Evolutionary conservation across 2,888 invertebrate genomes (phyloP).

Genomic region (Oxyscelio sp.): DNA sequence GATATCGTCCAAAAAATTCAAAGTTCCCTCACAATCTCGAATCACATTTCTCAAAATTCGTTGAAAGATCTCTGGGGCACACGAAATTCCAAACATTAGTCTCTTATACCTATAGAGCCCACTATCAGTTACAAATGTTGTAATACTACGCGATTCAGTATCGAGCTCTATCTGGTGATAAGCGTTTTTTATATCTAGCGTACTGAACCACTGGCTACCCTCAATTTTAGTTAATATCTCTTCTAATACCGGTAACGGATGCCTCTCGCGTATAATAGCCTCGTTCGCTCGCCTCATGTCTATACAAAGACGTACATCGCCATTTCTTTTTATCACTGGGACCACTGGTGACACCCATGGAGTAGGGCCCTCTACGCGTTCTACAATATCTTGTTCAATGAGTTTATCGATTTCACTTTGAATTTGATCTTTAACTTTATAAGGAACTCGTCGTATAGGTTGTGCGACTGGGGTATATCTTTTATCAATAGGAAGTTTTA

Average conservation of each 20-base stretch:
- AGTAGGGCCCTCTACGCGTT: conserved; percentile 76
- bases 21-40: conserved; percentile 12
- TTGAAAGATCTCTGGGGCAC: conserved; percentile 45
- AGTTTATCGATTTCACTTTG: conserved; percentile 74
- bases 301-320: conserved; percentile 76
- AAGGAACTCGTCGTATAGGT: no score
- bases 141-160: conserved; percentile 24
- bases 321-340: conserved; percentile 79
- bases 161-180: conserved; percentile 40
- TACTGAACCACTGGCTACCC: conserved; percentile 6
- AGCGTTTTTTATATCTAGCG: neutral
- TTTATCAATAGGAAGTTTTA: conserved; percentile 78
- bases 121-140: conserved; percentile 26
- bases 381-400: conserved; percentile 77
- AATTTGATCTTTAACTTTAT: conserved; percentile 67
- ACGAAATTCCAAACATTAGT: conserved; percentile 42
- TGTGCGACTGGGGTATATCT: no score
- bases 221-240: neutral
- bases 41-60: conserved; percentile 13
- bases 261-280: conserved; percentile 45
- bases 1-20: conserved; percentile 36
- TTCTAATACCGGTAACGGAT: conserved; percentile 46
- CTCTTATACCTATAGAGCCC: conserved; percentile 34
- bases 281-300: conserved; percentile 77
- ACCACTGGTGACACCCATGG: conserved; percentile 80